Base-by-base conservation (phyloP, 2,797 vertebrate species). In the Argyrosomus regius region DNA sequence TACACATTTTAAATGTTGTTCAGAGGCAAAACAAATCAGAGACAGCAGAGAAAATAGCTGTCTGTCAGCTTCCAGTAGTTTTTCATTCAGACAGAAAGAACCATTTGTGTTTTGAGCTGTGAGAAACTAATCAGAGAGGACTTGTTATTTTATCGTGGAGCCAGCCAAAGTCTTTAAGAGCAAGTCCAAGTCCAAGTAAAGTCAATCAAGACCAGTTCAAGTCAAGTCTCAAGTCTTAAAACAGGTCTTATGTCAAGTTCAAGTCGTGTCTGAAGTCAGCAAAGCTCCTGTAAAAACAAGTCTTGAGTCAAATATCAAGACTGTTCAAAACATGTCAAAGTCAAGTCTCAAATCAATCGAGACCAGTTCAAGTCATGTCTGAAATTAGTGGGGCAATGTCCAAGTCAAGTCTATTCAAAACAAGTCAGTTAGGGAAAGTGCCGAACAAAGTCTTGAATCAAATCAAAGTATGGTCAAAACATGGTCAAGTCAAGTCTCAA, bases 1-100 rank as follows among this genome's bases (percentile, higher is more conserved):
- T 60, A 54, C 18, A 5, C 66, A 13, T 82, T 70, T 77, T 63
- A 61, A 76, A 85, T 39, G 75, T 72, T 80, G 49, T 83, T 76
- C 66, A 77, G 65, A 75, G 72, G 54, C 48, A 62, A 78, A 80
- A 82, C 60, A 45, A 76, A 85, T 82, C 41, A 0, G 48, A 63
- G 62, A 60, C 71, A 84, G 77, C 61, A n/a, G 5, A 78, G 59
- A 59, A 79, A 78, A 77, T 64, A 56, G 56, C 11, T n/a, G 26
- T 48, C 1, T 41, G 41, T 72, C 49, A 56, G 26, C 39, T 65
- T 45, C 22, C 39, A 0, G 3, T 26, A 49, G 68, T 54, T 54
- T 73, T 74, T 80, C 41, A 39, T 69, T 72, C 43, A 54, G 16
- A 43, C 6, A 31, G 3, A 82, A 69, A 72, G 53, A 3, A 56